These are phyloP conservation scores for Allacma fusca DNA, from an alignment of 2,888 invertebrate species.

Conservation along the genomic window DNA sequence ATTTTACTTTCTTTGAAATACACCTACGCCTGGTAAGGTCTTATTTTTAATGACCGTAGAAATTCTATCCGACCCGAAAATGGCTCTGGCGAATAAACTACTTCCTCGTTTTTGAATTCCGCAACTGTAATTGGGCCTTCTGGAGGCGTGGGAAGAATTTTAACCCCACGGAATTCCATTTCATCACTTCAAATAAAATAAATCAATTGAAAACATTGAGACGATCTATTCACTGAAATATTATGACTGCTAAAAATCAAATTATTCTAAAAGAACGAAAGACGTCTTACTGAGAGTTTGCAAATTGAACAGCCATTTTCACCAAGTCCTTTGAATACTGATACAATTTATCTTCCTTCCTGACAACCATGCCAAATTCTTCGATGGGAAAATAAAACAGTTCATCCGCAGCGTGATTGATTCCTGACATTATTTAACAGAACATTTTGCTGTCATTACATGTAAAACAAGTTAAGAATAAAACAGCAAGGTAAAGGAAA, in stretches of 20 bases:
- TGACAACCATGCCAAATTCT: background rate
- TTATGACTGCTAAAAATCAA: background rate
- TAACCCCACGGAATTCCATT: conserved; percentile 7
- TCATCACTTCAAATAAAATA: background rate
- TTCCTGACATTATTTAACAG: background rate
- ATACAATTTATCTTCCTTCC: background rate
- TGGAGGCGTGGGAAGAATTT: background rate
- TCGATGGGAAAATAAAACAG: background rate
- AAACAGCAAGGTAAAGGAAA: background rate
- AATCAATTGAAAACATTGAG: background rate
- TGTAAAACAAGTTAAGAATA: background rate
- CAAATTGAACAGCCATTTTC: conserved; percentile 1
- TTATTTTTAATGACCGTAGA: background rate
- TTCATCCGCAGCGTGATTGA: background rate
- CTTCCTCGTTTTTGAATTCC: background rate
- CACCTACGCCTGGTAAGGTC: too few relatives aligned
- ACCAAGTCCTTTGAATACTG: conserved; percentile 25
- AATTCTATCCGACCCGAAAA: background rate
- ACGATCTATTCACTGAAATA: background rate
- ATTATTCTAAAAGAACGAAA: background rate
- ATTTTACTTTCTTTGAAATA: too few relatives aligned
- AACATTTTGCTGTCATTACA: background rate
- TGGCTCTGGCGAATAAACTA: background rate
- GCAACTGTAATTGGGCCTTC: background rate
- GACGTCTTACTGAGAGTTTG: background rate